A percentile compares a stretch with the other conserved stretches of the same genome.
Conservation (phyloP, 2,797 vertebrate genomes). For the Lepus townsendii region DNA sequence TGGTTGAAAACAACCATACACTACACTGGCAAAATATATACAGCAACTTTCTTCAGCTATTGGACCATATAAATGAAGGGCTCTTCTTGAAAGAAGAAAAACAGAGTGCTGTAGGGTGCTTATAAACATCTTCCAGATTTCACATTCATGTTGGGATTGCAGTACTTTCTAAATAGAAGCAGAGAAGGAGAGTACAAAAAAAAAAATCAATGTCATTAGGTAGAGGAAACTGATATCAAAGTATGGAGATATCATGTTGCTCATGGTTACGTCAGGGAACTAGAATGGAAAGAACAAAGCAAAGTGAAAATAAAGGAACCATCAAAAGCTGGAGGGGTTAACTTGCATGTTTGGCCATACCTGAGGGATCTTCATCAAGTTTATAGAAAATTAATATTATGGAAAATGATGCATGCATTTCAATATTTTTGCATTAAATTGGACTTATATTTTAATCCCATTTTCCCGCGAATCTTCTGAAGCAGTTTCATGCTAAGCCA, state of each 20-base stretch:
- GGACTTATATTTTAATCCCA: background rate
- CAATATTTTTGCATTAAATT: too few relatives aligned
- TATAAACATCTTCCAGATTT: background rate
- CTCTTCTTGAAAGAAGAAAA: background rate
- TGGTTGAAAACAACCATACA: background rate
- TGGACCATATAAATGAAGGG: background rate
- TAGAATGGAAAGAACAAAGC: background rate
- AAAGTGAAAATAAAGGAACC: background rate
- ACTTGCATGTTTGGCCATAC: background rate
- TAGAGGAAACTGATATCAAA: background rate
- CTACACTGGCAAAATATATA: background rate
- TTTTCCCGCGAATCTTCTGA: too few relatives aligned
- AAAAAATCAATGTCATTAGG: background rate
- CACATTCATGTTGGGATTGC: background rate
- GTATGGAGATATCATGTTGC: background rate
- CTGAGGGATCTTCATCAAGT: too few relatives aligned
- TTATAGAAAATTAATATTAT: too few relatives aligned
- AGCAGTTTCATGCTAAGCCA: background rate
- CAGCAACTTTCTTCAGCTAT: background rate
- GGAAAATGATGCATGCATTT: too few relatives aligned
- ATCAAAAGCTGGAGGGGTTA: background rate
- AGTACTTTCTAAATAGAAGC: background rate
- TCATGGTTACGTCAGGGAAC: background rate
- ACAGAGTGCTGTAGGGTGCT: too few relatives aligned
- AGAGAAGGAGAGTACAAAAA: background rate